Evolutionary conservation across 2,888 invertebrate species (phyloP), one percentile per base, ranked within the genome.

Genomic region (Parnassius apollo): DNA sequence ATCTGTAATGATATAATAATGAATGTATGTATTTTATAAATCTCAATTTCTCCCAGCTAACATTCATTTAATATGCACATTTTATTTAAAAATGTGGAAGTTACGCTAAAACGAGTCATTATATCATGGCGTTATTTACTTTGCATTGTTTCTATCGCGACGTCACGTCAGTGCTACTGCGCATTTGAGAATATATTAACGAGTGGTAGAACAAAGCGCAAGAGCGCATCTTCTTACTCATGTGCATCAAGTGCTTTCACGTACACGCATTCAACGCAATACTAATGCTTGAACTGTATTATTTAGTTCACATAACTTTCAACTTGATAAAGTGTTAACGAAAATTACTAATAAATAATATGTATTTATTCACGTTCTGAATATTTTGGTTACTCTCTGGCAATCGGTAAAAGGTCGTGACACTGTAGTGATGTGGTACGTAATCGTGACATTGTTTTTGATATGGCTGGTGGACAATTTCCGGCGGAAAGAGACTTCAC

Each of bases 391-490:
- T 62, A 18, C 63, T 61, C 63, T 55, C 25, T 49, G 55, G 53
- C 59, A 62, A 65, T 70, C 68, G 71, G 72, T 71, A 69, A 70
- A 70, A 71, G 70, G 72, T 72, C 68, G 71, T 68, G 71, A 70
- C 64, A 61, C 62, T 72, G 77, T 77, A 75, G 59, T 46, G 44
- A 90, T 91, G 91, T 91, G 90, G 90, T 87, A 80, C 72, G 75
- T 88, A 73, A 76, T 85, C 68, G 80, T 85, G 75, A 78, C 81
- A 72, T 81, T 91, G 81, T 82, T 86, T 81, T 72, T 89, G 77
- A 79, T 91, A 83, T 91, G 91, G 91, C 81, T 89, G 80, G 72
- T 87, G 75, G 86, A 84, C 74, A 74, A 72, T 70, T 81, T 87
- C 84, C 86, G 90, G 67, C 85, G 88, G 88, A 88, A 87, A 70